phyloP scores from a whole-genome alignment of 2,888 invertebrate species.

The Polymixis flavicincta region DNA sequence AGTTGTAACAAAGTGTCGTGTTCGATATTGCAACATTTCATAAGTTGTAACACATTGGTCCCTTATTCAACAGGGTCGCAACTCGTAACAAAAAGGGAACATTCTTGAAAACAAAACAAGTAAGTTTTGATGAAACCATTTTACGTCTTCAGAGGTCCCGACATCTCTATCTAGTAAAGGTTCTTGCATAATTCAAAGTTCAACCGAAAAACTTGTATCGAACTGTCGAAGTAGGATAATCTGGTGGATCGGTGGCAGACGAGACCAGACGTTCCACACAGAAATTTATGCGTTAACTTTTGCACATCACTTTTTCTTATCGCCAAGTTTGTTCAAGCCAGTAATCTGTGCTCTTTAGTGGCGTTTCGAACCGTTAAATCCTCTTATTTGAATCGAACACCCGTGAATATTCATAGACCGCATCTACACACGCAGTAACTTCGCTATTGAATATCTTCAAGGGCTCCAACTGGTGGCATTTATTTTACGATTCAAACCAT shows the following conservation, averaged over 20 bases:
- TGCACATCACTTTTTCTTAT: slow-evolving; percentile 88
- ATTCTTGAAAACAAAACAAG: slow-evolving; percentile 61
- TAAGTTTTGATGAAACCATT: slow-evolving; percentile 65
- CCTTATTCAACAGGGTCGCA: slow-evolving; percentile 48
- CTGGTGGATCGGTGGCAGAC: slow-evolving; percentile 82
- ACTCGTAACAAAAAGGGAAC: slow-evolving; percentile 55
- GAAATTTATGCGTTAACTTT: slow-evolving; percentile 88
- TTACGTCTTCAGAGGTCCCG: slow-evolving; percentile 59
- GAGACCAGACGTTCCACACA: slow-evolving; percentile 83
- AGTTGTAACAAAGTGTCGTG: slow-evolving; percentile 11
- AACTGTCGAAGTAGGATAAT: slow-evolving; percentile 87
- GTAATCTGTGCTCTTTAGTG: slow-evolving; percentile 74
- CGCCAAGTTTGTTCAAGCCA: slow-evolving; percentile 78
- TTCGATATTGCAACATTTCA: slow-evolving; percentile 30
- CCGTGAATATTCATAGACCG: slow-evolving; percentile 63
- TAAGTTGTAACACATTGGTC: slow-evolving; percentile 28
- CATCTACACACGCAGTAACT: slow-evolving; percentile 42
- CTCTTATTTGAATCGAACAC: slow-evolving; percentile 61
- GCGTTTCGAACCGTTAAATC: slow-evolving; percentile 63
- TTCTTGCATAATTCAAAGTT: slow-evolving; percentile 78
- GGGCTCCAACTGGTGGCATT: slow-evolving; percentile 43
- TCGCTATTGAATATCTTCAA: slow-evolving; percentile 55
- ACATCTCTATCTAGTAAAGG: slow-evolving; percentile 70
- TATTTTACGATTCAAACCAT: slow-evolving; percentile 48
- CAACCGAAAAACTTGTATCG: slow-evolving; percentile 78